Base-by-base conservation (phyloP, 2,888 invertebrate species). In the Andrena camellia region DNA sequence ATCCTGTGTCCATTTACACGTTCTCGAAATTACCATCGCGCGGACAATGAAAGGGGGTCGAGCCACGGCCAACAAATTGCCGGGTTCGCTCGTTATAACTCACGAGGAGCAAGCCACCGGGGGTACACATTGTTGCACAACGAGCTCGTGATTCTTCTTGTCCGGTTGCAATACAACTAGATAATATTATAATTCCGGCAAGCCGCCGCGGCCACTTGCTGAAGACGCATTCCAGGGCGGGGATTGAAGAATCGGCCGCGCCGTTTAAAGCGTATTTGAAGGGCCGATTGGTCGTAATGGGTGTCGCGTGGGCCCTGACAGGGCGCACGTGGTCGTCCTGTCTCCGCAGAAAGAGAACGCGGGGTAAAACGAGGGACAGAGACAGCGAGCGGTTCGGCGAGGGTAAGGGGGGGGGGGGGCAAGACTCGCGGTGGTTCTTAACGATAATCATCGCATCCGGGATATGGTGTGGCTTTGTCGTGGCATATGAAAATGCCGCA, bases 381-480 rank as follows among this genome's bases (percentile, higher is more conserved):
- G 52, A 52, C 8, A 26, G 20, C 50, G 20, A 23, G 48, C 23
- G 35, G 67, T 60, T 72, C 48, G 71, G 52, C 60, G 29, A 50
- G 50, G 48, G 60, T 17, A 69, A 63, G 59, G 78, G 75, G 69
- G 67, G 75, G 69, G 67, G 52, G 29, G 62, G 42, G 42, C 69
- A 67, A 86, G 79, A 79, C 81, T 72, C 81, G 73, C 60, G 80
- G 79, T 85, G 84, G 86, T 86, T 90, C 86, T 86, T 86, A 88
- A 90, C 84, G 86, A 90, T 92, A 92, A 92, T 92, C 85, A 87
- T 87, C 83, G 85, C 91, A 89, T 91, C 91, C 91, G 92, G 92
- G 90, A 91, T 90, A 91, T 84, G 78, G 68, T 54, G 63, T 62
- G 57, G 79, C 83, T 83, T 81, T 78, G 79, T 78, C 79, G 63